Conservation (phyloP, 2,113 vertebrate species). For the Manacus vitellinus region DNA sequence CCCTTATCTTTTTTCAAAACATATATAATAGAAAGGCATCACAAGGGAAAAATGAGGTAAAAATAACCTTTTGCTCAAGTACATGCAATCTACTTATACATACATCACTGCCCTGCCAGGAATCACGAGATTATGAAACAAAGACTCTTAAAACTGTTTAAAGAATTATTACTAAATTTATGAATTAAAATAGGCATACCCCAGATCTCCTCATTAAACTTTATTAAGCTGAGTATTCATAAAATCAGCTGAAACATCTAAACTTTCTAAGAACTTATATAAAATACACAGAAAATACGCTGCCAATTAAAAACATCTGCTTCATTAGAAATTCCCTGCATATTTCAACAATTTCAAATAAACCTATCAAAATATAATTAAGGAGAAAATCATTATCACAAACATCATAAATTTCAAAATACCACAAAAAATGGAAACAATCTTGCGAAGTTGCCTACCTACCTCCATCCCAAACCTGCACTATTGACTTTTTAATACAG, state of each 20-base stretch:
- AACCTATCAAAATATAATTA: background rate
- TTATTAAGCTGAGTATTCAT: background rate
- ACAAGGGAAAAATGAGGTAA: background rate
- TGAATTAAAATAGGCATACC: background rate
- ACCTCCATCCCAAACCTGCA: background rate
- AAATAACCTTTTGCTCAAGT: background rate
- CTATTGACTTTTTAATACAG: background rate
- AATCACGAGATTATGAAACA: background rate
- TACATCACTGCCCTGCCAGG: background rate
- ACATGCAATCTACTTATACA: accelerated
- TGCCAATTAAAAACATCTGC: background rate
- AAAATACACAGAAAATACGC: background rate
- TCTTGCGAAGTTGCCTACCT: background rate
- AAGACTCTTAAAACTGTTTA: background rate
- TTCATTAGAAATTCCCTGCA: background rate
- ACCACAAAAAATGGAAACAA: background rate
- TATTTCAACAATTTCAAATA: background rate
- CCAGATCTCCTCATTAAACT: background rate
- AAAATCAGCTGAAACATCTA: background rate
- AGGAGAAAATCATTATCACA: background rate
- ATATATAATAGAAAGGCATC: background rate
- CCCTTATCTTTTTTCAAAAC: background rate
- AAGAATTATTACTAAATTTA: background rate
- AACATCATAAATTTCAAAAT: background rate
- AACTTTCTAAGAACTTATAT: background rate